Conservation (phyloP, 2,113 vertebrate genomes). For the Salvator merianae region DNA sequence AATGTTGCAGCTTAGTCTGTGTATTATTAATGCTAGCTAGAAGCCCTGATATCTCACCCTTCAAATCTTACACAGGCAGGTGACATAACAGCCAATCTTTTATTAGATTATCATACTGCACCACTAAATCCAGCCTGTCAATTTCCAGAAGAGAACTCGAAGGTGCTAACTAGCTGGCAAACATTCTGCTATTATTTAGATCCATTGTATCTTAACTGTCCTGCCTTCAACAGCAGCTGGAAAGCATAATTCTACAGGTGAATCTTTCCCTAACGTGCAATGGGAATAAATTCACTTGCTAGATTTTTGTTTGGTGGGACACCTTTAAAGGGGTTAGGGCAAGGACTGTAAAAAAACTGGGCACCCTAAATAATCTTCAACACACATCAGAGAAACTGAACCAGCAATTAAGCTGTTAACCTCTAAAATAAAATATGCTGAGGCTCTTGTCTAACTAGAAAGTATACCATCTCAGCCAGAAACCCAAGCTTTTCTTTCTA, state of each 20-base stretch:
- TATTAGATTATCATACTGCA: not conserved
- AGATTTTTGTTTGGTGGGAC: not conserved
- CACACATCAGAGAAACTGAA: not conserved
- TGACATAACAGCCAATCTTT: not conserved
- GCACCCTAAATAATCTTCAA: not conserved
- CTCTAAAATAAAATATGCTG: not conserved
- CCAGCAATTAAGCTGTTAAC: not conserved
- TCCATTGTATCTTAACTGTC: not conserved
- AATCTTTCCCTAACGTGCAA: not conserved
- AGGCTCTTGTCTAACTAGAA: not conserved
- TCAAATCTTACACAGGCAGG: not conserved
- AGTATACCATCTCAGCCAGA: not conserved
- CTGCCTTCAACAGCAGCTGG: not conserved
- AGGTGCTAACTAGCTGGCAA: not conserved
- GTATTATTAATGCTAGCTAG: not conserved
- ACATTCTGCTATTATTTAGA: not conserved
- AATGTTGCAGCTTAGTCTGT: not conserved
- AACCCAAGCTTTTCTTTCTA: not conserved
- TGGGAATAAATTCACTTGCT: not conserved
- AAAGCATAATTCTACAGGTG: not conserved
- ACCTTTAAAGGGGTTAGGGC: not conserved
- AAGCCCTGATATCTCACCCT: not conserved
- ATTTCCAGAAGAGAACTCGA: not conserved
- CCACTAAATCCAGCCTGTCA: not conserved
- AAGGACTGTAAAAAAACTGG: not conserved